Evolutionary conservation across 2,888 invertebrate genomes (phyloP).

Genomic region (Schizaphis graminum): DNA sequence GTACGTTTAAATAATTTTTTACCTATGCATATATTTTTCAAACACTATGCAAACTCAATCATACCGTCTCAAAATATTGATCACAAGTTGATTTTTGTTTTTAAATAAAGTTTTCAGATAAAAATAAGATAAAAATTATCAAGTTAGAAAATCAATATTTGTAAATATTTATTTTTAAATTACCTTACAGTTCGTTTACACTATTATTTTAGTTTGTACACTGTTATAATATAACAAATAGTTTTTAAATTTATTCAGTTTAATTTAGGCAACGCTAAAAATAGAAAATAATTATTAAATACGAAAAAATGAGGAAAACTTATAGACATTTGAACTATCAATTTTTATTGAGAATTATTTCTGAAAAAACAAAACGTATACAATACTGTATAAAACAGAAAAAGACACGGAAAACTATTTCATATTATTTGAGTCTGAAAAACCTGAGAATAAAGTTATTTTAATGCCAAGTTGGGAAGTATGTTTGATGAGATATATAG

Average conservation of each 20-base stretch:
- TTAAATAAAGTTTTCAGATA: not conserved
- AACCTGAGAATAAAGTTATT: not conserved
- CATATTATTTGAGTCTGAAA: not conserved
- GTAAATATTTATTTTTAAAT: not conserved
- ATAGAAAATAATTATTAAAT: not conserved
- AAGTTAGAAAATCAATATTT: not conserved
- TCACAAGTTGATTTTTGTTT: not conserved
- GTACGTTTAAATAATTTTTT: not conserved
- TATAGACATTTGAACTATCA: not conserved
- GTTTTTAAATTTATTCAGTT: not conserved
- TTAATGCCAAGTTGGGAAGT: not conserved
- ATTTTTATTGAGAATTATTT: not conserved
- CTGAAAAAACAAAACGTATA: not conserved
- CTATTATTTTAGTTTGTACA: not conserved
- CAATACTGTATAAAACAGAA: not conserved
- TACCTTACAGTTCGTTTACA: not conserved
- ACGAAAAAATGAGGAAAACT: not conserved
- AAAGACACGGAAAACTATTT: not conserved
- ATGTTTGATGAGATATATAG: not conserved
- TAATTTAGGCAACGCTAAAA: not conserved
- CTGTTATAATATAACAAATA: not conserved
- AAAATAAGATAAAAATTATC: not conserved
- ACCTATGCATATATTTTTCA: not conserved
- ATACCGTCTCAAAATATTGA: not conserved
- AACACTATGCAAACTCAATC: not conserved